These are phyloP conservation scores for Eristalis intricaria DNA, from an alignment of 2,888 invertebrate species.

Conservation along the genomic window DNA sequence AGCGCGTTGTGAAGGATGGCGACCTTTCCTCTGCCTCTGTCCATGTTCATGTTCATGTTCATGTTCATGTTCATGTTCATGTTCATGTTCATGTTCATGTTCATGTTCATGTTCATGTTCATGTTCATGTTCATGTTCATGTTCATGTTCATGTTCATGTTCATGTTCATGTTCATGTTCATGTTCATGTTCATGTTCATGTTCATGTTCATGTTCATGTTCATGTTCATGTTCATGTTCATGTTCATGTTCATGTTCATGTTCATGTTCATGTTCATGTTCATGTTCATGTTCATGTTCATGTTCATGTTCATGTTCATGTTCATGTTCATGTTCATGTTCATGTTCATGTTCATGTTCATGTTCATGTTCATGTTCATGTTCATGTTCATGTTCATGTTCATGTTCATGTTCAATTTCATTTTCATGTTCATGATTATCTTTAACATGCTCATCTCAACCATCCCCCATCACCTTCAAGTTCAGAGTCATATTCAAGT, in stretches of 20 bases:
- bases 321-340: neutral
- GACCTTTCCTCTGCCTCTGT: too few species aligned
- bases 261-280: neutral
- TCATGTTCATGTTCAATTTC: neutral
- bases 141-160: neutral
- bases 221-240: neutral
- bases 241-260: neutral
- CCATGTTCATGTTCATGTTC: neutral
- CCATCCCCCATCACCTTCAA: too few species aligned
- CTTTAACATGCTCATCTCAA: too few species aligned
- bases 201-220: neutral
- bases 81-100: neutral
- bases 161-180: neutral
- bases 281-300: neutral
- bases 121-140: neutral
- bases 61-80: neutral
- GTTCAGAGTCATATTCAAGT: too few species aligned
- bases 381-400: neutral
- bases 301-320: neutral
- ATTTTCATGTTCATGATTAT: too few species aligned
- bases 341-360: neutral
- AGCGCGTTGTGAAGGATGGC: too few species aligned
- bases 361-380: neutral
- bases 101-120: neutral
- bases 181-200: neutral